These are phyloP conservation scores for Chiroxiphia lanceolata DNA, from an alignment of 2,797 vertebrate genomes.

Conservation along the genomic window DNA sequence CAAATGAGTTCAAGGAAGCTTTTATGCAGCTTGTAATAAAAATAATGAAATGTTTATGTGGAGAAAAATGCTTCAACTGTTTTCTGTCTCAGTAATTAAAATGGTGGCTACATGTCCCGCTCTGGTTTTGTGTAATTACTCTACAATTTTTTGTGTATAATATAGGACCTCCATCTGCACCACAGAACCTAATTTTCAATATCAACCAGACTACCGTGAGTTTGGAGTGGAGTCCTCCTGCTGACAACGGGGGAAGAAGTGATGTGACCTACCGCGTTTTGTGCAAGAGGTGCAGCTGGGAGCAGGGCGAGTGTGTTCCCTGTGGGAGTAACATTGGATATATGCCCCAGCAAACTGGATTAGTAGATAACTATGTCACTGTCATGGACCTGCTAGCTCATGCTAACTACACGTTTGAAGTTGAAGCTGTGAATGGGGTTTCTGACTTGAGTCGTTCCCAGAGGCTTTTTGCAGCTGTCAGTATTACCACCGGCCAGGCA, in stretches of 20 bases:
- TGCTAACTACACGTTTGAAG: constrained; percentile 98
- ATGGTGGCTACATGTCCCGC: neutral
- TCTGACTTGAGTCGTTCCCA: constrained; percentile 96
- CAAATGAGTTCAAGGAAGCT: constrained; percentile 61
- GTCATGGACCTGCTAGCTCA: constrained; percentile 94
- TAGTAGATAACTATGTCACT: constrained; percentile 92
- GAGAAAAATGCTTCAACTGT: constrained; percentile 44
- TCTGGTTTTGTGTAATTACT: constrained; percentile 20
- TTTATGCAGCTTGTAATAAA: constrained; percentile 62
- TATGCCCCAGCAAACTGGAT: constrained; percentile 90
- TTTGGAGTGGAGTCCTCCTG: constrained; percentile 96
- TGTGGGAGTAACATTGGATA: constrained; percentile 93
- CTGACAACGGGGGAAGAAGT: constrained; percentile 91
- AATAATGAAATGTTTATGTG: constrained; percentile 63
- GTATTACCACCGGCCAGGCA: constrained; percentile 96
- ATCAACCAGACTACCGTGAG: constrained; percentile 98
- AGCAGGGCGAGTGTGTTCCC: constrained; percentile 92
- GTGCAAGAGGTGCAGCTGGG: constrained; percentile 95
- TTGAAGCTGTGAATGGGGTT: constrained; percentile 97
- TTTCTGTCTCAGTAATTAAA: constrained; percentile 57
- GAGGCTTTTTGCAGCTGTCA: constrained; percentile 95
- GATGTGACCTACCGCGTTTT: constrained; percentile 94
- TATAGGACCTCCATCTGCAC: constrained; percentile 95
- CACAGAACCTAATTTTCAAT: constrained; percentile 98
- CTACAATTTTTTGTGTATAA: constrained; percentile 53